Conservation (phyloP, 1,140 invertebrate species). For the Periplaneta americana region DNA sequence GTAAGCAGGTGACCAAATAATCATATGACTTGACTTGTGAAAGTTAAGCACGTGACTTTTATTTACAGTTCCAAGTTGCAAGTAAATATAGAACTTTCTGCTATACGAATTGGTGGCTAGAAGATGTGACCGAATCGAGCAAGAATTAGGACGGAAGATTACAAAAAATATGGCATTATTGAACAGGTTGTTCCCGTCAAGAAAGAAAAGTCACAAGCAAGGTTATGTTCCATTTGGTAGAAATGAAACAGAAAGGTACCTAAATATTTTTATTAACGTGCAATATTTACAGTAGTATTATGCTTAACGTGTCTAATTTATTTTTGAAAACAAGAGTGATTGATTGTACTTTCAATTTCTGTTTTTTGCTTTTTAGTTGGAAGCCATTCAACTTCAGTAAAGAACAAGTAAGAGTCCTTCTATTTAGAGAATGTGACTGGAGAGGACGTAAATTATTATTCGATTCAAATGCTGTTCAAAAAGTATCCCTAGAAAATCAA, state of each 20-base stretch:
- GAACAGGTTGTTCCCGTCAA: slow-evolving; percentile 2
- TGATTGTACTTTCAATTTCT: not conserved
- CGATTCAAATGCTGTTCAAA: slow-evolving; percentile 71
- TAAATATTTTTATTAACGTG: not conserved
- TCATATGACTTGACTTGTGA: slow-evolving; percentile 13
- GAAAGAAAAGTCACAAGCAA: slow-evolving; percentile 10
- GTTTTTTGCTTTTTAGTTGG: slow-evolving; percentile 28
- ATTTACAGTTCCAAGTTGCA: slow-evolving; percentile 6
- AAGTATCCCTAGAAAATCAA: slow-evolving; percentile 34
- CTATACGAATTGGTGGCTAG: not conserved
- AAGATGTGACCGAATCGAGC: slow-evolving; percentile 1
- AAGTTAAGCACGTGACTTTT: slow-evolving; percentile 9
- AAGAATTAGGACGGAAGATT: not conserved
- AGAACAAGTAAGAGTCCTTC: slow-evolving; percentile 67
- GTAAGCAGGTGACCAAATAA: slow-evolving; percentile 8
- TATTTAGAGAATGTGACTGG: slow-evolving; percentile 81
- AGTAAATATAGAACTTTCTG: slow-evolving; percentile 7
- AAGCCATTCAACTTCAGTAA: slow-evolving; percentile 45
- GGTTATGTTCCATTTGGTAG: slow-evolving; percentile 6
- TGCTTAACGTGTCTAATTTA: not conserved
- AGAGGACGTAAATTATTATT: slow-evolving; percentile 74
- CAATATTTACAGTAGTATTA: not conserved
- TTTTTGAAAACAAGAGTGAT: not conserved
- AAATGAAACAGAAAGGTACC: not conserved
- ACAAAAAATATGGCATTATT: not conserved